Evolutionary conservation across 1,140 invertebrate genomes (phyloP).

Genomic region (Tetramorium alpestre): DNA sequence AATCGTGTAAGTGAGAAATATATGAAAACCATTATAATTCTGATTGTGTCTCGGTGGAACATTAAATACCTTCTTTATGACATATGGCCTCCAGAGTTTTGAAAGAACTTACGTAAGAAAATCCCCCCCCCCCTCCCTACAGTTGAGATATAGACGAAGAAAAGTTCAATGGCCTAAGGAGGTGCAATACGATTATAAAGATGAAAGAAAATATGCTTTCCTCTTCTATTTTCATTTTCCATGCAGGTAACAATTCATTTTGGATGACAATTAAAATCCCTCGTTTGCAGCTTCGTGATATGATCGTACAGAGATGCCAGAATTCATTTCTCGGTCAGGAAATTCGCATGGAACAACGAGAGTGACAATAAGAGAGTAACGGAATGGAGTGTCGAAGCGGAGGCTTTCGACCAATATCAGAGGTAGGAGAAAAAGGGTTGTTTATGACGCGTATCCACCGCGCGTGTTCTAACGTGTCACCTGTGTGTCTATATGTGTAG

Average conservation of each 20-base stretch:
- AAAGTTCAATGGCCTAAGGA: neutral
- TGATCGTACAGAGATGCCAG: neutral
- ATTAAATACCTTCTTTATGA: slow-evolving; percentile 39
- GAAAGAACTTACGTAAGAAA: slow-evolving; percentile 41
- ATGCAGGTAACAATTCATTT: neutral
- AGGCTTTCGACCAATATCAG: slow-evolving; percentile 44
- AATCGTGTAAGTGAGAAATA: neutral
- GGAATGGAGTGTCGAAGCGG: neutral
- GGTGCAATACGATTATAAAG: neutral
- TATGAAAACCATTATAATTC: slow-evolving; percentile 21
- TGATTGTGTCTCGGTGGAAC: neutral
- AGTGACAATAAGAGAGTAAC: slow-evolving; percentile 31
- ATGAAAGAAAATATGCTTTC: neutral
- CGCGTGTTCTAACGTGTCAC: neutral
- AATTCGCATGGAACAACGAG: neutral
- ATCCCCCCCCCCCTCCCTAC: neutral
- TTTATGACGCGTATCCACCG: slow-evolving; percentile 71
- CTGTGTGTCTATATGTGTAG: neutral
- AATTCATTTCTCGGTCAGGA: neutral
- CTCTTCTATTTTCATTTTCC: neutral
- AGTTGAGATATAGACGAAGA: neutral
- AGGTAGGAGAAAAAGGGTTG: slow-evolving; percentile 62
- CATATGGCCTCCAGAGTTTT: neutral
- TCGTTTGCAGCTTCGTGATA: neutral
- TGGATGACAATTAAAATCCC: neutral